phyloP scores from a whole-genome alignment of 1,140 invertebrate genomes.

The Rhopalosiphum padi region DNA sequence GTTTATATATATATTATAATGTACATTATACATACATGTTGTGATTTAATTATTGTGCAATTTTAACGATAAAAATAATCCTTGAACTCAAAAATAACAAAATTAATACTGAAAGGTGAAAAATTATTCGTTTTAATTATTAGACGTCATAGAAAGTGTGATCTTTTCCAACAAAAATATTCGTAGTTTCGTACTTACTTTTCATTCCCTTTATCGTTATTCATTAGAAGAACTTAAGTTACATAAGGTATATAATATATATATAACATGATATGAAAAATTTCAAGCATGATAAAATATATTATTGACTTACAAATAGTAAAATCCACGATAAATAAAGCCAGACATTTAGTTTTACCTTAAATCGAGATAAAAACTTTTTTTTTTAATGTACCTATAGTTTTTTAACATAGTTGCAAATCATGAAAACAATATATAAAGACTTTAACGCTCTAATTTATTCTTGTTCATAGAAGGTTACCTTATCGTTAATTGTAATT shows the following conservation, averaged over 20 bases:
- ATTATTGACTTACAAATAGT: not conserved
- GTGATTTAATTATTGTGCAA: constrained; percentile 22
- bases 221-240: not conserved
- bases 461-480: not conserved
- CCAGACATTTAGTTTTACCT: not conserved
- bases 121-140: not conserved
- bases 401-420: not conserved
- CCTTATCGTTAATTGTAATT: not conserved
- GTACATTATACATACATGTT: not conserved
- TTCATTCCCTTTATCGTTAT: not conserved
- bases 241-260: not conserved
- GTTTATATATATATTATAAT: not conserved
- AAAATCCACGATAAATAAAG: not conserved
- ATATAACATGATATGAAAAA: not conserved
- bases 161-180: not conserved
- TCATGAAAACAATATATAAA: not conserved
- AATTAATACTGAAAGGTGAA: not conserved
- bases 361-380: not conserved
- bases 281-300: not conserved
- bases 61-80: not conserved
- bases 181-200: not conserved
- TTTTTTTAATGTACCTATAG: not conserved
- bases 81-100: constrained; percentile 15
- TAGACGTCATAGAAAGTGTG: not conserved
- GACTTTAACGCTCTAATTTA: constrained; percentile 8